Evolutionary conservation across 2,113 vertebrate genomes (phyloP), one percentile per base, ranked within the genome.

Genomic region (Hyaena hyaena): DNA sequence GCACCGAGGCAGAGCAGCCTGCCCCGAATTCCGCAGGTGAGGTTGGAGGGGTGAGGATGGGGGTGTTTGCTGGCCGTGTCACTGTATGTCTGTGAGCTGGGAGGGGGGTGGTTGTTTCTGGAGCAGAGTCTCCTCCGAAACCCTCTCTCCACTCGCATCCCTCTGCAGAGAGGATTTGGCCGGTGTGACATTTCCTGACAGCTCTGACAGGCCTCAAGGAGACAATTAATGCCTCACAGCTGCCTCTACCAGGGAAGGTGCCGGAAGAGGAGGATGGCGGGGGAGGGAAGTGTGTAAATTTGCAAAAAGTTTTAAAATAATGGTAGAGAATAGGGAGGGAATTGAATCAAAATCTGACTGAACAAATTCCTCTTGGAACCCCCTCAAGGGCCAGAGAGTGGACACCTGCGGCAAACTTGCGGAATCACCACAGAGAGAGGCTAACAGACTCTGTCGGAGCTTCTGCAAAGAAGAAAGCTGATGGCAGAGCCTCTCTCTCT

Each of bases 131-230:
- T 58, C 12, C 43, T 43, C 28, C 61, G 94, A 95, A 83, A 31
- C 11, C 17, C 35, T 35, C 39, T 3, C 53, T 63, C 84, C 5
- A 12, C 15, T 2, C 28, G 1, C 58, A 24, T 33, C 58, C 88
- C 71, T 88, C 53, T 2, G 0, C n/a, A 66, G 69, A 88, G 28
- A 39, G 33, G 68, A 81, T 4, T 0, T 28, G 33, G 71, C 28
- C 8, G 1, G 7, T 17, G n/a, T 69, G 91, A 53, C 39, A 33
- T 58, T 88, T 71, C 33, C 89, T 50, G 88, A 82, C 63, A 84
- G 58, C 26, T 43, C 93, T 92, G 82, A 87, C 79, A 35, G 94
- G 83, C 63, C 84, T 97, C 95, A 63, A 45, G 63, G 31, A 93
- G 82, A 86, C 71, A 81, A 85, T 76, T 10, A 50, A 53, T 53